These are phyloP conservation scores for Nyctibius grandis DNA, from an alignment of 2,797 vertebrate genomes.

Conservation along the genomic window DNA sequence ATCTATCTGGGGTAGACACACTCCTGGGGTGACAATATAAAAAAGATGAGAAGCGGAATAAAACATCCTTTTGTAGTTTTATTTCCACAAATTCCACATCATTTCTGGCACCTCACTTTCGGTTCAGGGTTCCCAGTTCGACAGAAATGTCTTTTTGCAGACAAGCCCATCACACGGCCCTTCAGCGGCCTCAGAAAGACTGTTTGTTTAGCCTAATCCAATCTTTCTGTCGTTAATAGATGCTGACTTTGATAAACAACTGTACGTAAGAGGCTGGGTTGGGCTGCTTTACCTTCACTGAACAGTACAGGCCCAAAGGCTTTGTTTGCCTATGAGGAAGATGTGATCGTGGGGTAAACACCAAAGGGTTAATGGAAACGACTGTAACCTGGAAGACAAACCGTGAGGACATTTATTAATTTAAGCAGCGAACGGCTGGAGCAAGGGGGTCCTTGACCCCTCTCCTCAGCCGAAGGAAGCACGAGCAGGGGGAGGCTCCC, in stretches of 20 bases:
- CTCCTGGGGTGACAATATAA: background rate
- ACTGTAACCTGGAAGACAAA: background rate
- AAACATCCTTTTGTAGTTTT: accelerated
- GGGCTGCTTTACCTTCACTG: background rate
- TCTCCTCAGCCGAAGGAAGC: background rate
- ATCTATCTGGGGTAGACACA: accelerated
- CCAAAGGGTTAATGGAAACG: background rate
- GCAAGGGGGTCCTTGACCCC: accelerated
- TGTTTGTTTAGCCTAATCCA: background rate
- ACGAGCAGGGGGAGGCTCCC: background rate
- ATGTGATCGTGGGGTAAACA: accelerated
- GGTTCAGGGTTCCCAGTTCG: no score
- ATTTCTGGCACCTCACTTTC: background rate
- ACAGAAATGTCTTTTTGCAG: accelerated
- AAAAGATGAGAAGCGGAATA: accelerated
- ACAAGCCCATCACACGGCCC: accelerated
- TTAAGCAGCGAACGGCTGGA: background rate
- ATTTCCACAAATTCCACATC: background rate
- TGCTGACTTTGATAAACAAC: background rate
- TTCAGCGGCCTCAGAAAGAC: background rate
- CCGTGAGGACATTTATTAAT: accelerated
- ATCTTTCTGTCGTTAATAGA: accelerated
- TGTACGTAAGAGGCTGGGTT: accelerated
- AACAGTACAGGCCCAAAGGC: background rate
- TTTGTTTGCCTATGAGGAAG: background rate